Base-by-base conservation (phyloP, 2,888 invertebrate species). In the Cordilura impudica region DNA sequence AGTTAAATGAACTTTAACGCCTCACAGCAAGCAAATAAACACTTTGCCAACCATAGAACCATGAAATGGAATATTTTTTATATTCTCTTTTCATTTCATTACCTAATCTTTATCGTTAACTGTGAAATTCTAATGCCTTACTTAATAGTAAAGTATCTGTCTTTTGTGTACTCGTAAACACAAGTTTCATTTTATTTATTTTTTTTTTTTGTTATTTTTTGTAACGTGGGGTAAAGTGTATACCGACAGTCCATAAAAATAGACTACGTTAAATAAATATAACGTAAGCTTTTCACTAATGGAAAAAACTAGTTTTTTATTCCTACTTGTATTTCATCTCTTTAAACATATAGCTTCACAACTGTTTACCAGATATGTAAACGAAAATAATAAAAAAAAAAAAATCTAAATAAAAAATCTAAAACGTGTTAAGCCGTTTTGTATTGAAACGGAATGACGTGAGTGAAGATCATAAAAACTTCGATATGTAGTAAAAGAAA, bases 371-470 rank as follows among this genome's bases (percentile, higher is more conserved):
- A 53, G 29, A 53, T 53, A 53, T 14, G 53, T 39, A 39, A 12
- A 12, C 8, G 4, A 35, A 26, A 29, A 29, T 16, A 16, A 53
- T 5, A 53, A 53, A 35, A 26, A 29, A 29, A 29, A 16, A 53
- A 12, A 53, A 53, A 14, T 5, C 2, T 2, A 26, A 7, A 26
- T 26, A 18, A 18, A 31, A 29, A 63, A n/a, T n/a, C n/a, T n/a
- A n/a, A 49, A 63, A 63, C 49, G 18, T 45, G 43, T 49, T 49
- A 49, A 63, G 63, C 63, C 31, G 63, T 49, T 63, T 63, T 19
- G n/a, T 63, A 63, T 31, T 21, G 10, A 47, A 26, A n/a, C 14
- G 53, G 53, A 53, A 26, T 14, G 45, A 43, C 14, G 31, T 47
- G 29, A 49, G 31, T 26, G 21, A 29, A 31, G 54, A 54, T 54